These are phyloP conservation scores for Rhombomys opimus DNA, from an alignment of 2,113 vertebrate genomes.

Conservation along the genomic window DNA sequence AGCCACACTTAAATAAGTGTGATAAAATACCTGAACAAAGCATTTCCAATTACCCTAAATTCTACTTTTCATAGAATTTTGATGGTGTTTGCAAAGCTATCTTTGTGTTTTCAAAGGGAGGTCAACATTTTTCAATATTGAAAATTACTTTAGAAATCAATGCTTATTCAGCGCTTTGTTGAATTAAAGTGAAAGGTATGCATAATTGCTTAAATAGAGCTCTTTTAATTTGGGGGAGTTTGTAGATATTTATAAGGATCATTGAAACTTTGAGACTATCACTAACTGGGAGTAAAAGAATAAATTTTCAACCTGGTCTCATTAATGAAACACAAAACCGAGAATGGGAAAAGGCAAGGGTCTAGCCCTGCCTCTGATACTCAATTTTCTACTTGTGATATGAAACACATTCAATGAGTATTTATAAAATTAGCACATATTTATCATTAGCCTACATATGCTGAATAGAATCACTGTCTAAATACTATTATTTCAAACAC, in stretches of 20 bases:
- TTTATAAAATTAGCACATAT: background rate
- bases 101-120: slow-evolving; percentile 34
- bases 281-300: slow-evolving; percentile 9
- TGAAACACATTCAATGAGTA: background rate
- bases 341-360: background rate
- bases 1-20: slow-evolving; percentile 59
- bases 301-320: background rate
- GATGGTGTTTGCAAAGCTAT: slow-evolving; percentile 65
- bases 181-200: slow-evolving; percentile 23
- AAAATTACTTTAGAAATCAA: slow-evolving; percentile 51
- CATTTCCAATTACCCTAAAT: slow-evolving; percentile 65
- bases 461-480: background rate
- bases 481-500: background rate
- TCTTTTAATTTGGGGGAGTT: slow-evolving; percentile 22
- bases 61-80: slow-evolving; percentile 57
- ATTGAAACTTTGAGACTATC: slow-evolving; percentile 5
- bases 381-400: background rate
- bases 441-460: background rate
- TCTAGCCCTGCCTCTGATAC: background rate
- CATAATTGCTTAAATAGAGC: background rate
- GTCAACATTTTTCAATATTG: background rate
- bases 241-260: slow-evolving; percentile 43
- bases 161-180: slow-evolving; percentile 4
- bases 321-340: background rate
- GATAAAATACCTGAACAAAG: slow-evolving; percentile 70